These are phyloP conservation scores for Tokudaia muenninki DNA, from an alignment of 2,797 vertebrate genomes.

Conservation along the genomic window DNA sequence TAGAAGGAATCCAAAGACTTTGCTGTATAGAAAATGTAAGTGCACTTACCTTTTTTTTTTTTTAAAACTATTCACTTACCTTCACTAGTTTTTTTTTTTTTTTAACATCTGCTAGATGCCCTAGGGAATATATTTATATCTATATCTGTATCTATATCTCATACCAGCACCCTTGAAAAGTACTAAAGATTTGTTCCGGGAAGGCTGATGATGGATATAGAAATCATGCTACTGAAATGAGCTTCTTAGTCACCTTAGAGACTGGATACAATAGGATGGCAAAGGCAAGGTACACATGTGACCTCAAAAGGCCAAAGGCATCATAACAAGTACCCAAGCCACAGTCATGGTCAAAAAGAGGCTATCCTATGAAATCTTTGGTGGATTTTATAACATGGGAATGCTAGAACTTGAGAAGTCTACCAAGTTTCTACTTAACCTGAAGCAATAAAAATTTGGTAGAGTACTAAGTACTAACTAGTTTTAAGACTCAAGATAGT, in stretches of 20 bases:
- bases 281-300: neutral
- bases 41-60: neutral
- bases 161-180: slow-evolving; percentile 5
- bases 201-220: neutral
- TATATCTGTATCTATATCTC: neutral
- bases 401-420: neutral
- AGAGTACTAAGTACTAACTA: neutral
- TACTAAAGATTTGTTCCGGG: neutral
- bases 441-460: neutral
- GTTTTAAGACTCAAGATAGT: neutral
- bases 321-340: neutral
- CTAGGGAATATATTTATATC: neutral
- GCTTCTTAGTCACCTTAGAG: neutral
- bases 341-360: neutral
- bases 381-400: neutral
- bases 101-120: neutral
- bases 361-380: neutral
- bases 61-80: neutral
- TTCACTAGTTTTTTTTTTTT: neutral
- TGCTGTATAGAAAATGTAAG: neutral
- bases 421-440: neutral
- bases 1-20: slow-evolving; percentile 5
- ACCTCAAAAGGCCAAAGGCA: neutral
- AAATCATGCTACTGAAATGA: neutral
- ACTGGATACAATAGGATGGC: neutral